phyloP scores from a whole-genome alignment of 2,113 vertebrate genomes.

The Phylloscopus trochilus region DNA sequence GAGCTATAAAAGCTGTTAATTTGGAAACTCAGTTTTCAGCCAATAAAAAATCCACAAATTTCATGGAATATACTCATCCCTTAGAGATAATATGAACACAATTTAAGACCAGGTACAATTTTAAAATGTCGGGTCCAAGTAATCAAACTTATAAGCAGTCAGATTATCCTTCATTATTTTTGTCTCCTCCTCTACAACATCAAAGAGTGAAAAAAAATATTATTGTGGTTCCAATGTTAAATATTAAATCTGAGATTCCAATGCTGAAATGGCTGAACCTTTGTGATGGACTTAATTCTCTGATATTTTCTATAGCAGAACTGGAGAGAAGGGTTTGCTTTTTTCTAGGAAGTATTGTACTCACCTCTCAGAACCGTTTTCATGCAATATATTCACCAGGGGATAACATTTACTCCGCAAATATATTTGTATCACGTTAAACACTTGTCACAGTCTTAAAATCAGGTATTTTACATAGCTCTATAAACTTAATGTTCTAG shows the following conservation, averaged over 20 bases:
- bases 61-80: neutral
- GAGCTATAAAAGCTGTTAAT: neutral
- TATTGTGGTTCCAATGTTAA: neutral
- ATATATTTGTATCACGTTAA: constrained; percentile 21
- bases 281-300: neutral
- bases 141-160: neutral
- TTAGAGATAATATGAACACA: neutral
- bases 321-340: neutral
- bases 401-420: neutral
- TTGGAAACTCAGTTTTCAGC: neutral
- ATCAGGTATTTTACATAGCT: constrained; percentile 20
- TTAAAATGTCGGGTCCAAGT: neutral
- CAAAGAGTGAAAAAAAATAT: neutral
- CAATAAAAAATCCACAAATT: neutral
- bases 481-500: constrained; percentile 37
- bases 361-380: neutral
- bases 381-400: neutral
- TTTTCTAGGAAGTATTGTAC: neutral
- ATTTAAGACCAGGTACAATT: neutral
- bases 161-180: neutral
- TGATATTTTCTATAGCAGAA: neutral
- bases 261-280: neutral
- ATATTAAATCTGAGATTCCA: neutral
- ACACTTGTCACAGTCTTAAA: constrained; percentile 12
- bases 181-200: neutral